Conservation (phyloP, 2,113 vertebrate genomes). For the Chitala chitala region DNA sequence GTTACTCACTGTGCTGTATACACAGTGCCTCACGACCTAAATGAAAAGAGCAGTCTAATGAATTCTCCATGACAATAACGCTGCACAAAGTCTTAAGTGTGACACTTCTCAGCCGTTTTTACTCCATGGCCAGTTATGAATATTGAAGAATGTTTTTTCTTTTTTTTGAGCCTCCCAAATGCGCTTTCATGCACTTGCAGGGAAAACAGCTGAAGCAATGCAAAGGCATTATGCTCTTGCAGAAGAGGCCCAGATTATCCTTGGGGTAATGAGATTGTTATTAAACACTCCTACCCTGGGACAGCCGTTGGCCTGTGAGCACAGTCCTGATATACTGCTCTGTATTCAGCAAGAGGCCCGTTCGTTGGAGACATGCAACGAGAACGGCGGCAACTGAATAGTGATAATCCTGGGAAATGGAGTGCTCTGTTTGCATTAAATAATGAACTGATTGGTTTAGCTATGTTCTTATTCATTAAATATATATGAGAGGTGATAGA, state of each 20-base stretch:
- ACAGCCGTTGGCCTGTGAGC: constrained; percentile 47
- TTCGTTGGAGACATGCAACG: background rate
- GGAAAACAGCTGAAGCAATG: constrained; percentile 57
- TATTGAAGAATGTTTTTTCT: constrained; percentile 50
- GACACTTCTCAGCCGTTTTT: constrained; percentile 48
- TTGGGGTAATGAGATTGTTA: constrained; percentile 57
- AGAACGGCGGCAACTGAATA: background rate
- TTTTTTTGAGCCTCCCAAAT: constrained; percentile 48
- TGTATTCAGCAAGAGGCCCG: background rate
- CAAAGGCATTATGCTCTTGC: constrained; percentile 60
- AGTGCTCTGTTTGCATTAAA: too few species aligned
- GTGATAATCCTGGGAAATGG: background rate
- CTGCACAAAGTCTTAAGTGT: constrained; percentile 32
- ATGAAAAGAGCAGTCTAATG: background rate
- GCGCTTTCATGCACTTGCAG: constrained; percentile 43
- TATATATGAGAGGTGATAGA: too few species aligned
- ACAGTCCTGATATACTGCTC: constrained; percentile 35
- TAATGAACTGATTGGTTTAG: too few species aligned
- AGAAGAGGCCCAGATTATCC: constrained; percentile 60
- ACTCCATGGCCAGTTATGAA: constrained; percentile 53
- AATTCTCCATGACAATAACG: background rate
- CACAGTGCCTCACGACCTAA: background rate
- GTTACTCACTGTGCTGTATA: background rate
- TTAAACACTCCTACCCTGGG: constrained; percentile 60
- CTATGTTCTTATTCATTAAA: too few species aligned